Evolutionary conservation across 2,888 invertebrate species (phyloP), one percentile per base, ranked within the genome.

Genomic region (Netelia virgata): DNA sequence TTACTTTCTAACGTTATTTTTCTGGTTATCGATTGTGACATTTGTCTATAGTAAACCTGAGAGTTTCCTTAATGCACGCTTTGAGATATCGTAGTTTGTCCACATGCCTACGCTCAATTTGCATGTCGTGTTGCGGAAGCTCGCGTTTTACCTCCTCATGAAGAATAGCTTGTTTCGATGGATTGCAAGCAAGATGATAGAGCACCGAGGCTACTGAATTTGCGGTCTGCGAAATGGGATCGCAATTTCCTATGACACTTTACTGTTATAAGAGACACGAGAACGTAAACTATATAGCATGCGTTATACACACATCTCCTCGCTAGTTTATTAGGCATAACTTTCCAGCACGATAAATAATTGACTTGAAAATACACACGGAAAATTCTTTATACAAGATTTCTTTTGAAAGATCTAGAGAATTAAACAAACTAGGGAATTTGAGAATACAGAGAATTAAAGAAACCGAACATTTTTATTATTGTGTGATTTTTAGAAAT

Each of bases 11-110:
- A n/a, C 11, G 16, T 41, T 64, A 10, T 9, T 43, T 18, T 28
- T n/a, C 9, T 41, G 28, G 0, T 64, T 23, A 84, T 6, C 18
- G 41, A 76, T 69, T 64, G 36, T 69, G 57, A 23, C 77, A 23
- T 14, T 59, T 36, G 82, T 69, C 10, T 53, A 41, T 16, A 14
- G 14, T 14, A 87, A 90, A 96, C 96, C 97, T 95, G 87, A 96
- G 94, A 0, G 96, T 96, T 94, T 97, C 97, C 90, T 96, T 97
- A 36, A 97, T 94, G 88, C 96, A 96, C 0, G 97, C 96, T 90
- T 96, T 96, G 70, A 97, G 92, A 89, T 96, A 97, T 9, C 95
- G 95, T 94, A 97, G 94, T 86, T 95, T 94, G 64, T 95, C 95
- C 1, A 96, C 90, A 84, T 95, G 95, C 3, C 95, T 94, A 0